Percentiles rank a stretch among this genome's conserved stretches.
Conservation (phyloP, 2,797 vertebrate species). For the Cuniculus paca region DNA sequence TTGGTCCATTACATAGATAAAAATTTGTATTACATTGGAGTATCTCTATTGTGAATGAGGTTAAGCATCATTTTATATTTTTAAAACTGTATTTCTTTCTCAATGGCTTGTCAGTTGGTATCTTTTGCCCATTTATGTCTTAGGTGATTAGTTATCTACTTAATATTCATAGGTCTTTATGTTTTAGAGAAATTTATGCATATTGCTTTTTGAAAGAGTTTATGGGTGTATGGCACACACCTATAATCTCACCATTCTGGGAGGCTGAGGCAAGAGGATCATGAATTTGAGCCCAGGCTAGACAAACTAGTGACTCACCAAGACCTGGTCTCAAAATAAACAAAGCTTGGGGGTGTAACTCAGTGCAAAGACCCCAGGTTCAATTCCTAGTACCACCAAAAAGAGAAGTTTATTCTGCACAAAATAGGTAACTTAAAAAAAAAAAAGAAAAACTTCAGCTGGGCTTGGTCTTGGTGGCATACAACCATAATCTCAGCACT, state of each 20-base stretch:
- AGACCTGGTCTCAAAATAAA: not conserved
- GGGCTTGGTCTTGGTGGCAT: not conserved
- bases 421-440: not conserved
- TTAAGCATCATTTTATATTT: not conserved
- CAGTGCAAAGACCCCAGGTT: not conserved
- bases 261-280: not conserved
- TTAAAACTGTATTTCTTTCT: constrained; percentile 19
- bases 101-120: not conserved
- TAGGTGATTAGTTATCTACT: not conserved
- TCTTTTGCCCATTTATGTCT: not conserved
- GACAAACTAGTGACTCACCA: not conserved
- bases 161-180: constrained; percentile 7
- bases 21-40: not conserved
- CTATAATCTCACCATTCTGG: not conserved
- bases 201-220: constrained; percentile 29
- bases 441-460: not conserved
- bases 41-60: not conserved
- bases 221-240: not conserved
- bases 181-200: not conserved
- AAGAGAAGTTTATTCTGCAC: not conserved
- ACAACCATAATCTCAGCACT: not conserved
- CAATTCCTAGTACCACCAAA: not conserved
- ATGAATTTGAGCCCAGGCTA: not conserved
- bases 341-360: not conserved
- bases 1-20: not conserved